Percentiles rank a stretch among this genome's conserved stretches.
phyloP scores from a whole-genome alignment of 2,888 invertebrate species.

The Tillus elongatus region DNA sequence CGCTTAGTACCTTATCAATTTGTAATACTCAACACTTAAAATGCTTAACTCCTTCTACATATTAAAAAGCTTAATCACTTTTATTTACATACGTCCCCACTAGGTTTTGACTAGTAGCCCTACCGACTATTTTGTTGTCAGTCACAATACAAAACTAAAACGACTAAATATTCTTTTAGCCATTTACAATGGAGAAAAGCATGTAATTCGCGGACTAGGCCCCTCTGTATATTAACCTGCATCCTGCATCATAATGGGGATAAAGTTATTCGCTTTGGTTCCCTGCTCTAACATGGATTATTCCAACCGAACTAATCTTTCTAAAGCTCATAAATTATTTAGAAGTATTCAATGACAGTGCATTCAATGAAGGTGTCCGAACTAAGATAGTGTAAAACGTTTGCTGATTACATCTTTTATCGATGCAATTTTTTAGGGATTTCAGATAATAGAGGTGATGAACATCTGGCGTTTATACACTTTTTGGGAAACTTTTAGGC shows the following conservation, averaged over 20 bases:
- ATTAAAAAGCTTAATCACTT: too few species aligned
- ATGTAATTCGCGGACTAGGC: background rate
- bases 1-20: too few species aligned
- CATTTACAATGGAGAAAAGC: background rate
- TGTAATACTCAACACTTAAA: too few species aligned
- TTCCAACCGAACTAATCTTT: conserved; percentile 1
- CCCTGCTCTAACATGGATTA: background rate
- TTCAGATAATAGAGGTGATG: background rate
- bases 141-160: background rate
- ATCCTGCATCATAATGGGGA: conserved; percentile 3
- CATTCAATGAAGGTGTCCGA: background rate
- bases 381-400: background rate
- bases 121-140: background rate
- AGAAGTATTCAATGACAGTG: too few species aligned
- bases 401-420: too few species aligned
- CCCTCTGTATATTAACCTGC: conserved; percentile 4
- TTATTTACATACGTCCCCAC: too few species aligned
- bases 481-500: too few species aligned
- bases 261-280: too few species aligned
- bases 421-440: background rate
- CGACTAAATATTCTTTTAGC: background rate
- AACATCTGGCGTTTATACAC: conserved; percentile 1
- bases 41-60: too few species aligned
- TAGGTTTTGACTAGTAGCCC: too few species aligned
- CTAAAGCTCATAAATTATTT: conserved; percentile 3